A percentile compares a stretch with the other conserved stretches of the same genome.
These are phyloP conservation scores for Enteromius paludinosus DNA, from an alignment of 2,797 vertebrate species.

Conservation along the genomic window DNA sequence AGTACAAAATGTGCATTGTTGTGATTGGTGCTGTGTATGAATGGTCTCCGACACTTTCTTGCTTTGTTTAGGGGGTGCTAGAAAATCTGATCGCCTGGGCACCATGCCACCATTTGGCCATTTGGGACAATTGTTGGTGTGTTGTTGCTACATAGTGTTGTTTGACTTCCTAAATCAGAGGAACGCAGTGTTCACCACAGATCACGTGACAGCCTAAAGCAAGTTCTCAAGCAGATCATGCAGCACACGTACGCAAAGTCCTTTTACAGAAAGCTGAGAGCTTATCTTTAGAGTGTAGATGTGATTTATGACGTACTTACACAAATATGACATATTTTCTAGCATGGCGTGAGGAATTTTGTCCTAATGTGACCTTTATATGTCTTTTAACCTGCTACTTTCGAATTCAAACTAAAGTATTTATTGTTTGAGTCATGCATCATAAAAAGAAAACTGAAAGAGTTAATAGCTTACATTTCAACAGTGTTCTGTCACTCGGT, in stretches of 20 bases:
- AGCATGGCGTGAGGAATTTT: neutral
- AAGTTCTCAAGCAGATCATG: slow-evolving; percentile 10
- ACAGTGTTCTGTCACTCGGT: neutral
- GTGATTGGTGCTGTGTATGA: slow-evolving; percentile 22
- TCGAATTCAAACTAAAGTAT: neutral
- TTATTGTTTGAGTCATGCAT: neutral
- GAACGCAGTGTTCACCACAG: slow-evolving; percentile 7
- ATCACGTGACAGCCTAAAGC: slow-evolving; percentile 14
- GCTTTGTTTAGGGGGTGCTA: slow-evolving; percentile 7
- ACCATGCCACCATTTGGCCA: slow-evolving; percentile 24
- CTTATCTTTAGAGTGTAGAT: neutral
- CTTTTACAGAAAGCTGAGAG: neutral
- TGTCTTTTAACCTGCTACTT: neutral
- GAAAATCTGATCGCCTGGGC: slow-evolving; percentile 14
- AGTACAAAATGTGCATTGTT: slow-evolving; percentile 37
- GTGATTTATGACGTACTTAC: neutral
- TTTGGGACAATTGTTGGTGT: slow-evolving; percentile 39
- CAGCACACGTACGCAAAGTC: neutral
- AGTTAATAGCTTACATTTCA: neutral
- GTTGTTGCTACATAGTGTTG: slow-evolving; percentile 24
- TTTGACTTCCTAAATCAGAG: neutral
- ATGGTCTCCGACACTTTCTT: neutral
- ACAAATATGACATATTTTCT: neutral
- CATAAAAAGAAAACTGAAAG: slow-evolving; percentile 1
- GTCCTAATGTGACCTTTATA: neutral